Base-by-base conservation (phyloP, 2,797 vertebrate genomes). In the Cossypha niveicapilla region DNA sequence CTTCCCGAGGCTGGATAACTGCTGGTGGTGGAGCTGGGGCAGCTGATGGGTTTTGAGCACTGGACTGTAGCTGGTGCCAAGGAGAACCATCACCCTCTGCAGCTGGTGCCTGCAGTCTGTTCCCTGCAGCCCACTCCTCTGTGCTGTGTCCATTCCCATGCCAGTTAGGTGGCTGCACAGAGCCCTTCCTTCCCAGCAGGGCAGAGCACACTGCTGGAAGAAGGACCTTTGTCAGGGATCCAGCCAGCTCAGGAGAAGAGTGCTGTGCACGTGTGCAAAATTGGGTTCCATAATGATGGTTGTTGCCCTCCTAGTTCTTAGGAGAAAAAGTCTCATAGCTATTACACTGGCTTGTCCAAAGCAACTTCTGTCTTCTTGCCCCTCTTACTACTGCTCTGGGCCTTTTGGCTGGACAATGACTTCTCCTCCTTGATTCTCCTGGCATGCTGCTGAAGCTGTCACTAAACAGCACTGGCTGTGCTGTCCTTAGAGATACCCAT, bases 381-480 rank as follows among this genome's bases (percentile, higher is more conserved):
- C 14, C 45, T 81, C n/a, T 68, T 75, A 28, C 17, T 68, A 12
- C 58, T 82, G 13, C n/a, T 75, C 17, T 53, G 39, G 30, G 5
- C 6, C 5, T 60, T 81, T 74, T 35, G n/a, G 8, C 56, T 72
- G 37, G 23, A 10, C 7, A 37, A 45, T 65, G 7, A 24, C n/a
- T 61, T 82, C 44, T 61, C 11, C 11, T 77, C 27, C 11, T 23
- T 54, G 11, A 35, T n/a, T 71, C 25, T 80, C 7, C 10, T 57
- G n/a, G 11, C 0, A 0, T 37, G 34, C 32, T 81, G 24, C 48
- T 30, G 41, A 47, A 74, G n/a, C 25, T 74, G 60, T 42, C 19
- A 3, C 18, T 73, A 12, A 67, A 53, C 18, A 65, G 7, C n/a
- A 32, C 8, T 67, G 21, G 9, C 27, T 2, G 0, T 54, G 19